Percentiles rank a stretch among this genome's conserved stretches.
These are phyloP conservation scores for Lasioglossum pauxillum DNA, from an alignment of 2,888 invertebrate genomes.

Conservation along the genomic window DNA sequence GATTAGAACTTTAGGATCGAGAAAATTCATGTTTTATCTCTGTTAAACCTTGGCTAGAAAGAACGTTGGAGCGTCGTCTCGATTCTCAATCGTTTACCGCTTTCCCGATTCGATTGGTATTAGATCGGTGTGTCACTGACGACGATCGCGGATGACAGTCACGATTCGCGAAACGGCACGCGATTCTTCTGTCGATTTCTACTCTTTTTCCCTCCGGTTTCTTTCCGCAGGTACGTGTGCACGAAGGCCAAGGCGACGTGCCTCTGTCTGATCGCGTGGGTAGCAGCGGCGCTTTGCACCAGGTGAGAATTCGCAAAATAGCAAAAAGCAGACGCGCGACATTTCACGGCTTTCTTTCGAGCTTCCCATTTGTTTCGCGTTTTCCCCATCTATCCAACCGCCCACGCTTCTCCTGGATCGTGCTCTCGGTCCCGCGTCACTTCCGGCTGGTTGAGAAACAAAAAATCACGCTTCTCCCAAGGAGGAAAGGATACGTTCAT, in stretches of 20 bases:
- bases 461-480: neutral
- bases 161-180: constrained; percentile 27
- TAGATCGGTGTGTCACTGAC: constrained; percentile 16
- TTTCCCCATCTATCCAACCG: constrained; percentile 6
- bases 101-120: constrained; percentile 33
- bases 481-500: neutral
- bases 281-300: constrained; percentile 93
- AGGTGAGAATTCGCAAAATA: constrained; percentile 87
- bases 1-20: neutral
- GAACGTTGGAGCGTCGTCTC: neutral
- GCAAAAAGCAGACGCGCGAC: neutral
- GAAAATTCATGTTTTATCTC: neutral
- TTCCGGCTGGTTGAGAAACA: neutral
- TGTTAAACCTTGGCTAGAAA: neutral
- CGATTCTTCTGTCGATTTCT: constrained; percentile 24
- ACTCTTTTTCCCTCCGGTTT: neutral
- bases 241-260: constrained; percentile 93
- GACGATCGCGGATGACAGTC: constrained; percentile 30
- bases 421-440: neutral
- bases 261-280: constrained; percentile 93
- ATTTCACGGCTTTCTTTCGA: neutral
- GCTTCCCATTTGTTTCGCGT: constrained; percentile 2
- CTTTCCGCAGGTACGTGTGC: constrained; percentile 88
- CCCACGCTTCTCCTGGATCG: neutral
- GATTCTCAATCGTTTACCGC: neutral